Conservation (phyloP, 2,888 invertebrate genomes). For the Sinotaia quadrata region DNA sequence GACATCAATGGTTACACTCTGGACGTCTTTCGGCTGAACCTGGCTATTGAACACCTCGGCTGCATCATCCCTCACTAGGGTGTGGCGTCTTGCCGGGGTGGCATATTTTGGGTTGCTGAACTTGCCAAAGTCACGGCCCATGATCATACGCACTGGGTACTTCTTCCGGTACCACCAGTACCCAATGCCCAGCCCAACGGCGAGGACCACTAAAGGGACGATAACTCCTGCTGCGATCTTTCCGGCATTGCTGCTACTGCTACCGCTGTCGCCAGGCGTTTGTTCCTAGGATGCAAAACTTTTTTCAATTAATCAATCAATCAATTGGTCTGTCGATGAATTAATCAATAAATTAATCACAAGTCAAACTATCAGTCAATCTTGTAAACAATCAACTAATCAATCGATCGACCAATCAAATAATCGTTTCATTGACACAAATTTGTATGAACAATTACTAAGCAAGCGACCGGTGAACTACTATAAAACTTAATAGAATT, state of each 20-base stretch:
- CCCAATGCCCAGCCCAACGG: conserved; percentile 31
- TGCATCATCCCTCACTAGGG: conserved; percentile 43
- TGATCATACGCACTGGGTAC: conserved; percentile 61
- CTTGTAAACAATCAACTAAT: too few relatives aligned
- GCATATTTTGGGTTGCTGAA: conserved; percentile 57
- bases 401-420: too few relatives aligned
- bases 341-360: too few relatives aligned
- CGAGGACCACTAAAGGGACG: conserved; percentile 46
- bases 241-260: not conserved
- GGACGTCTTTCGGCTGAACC: conserved; percentile 7
- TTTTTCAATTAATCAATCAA: too few relatives aligned
- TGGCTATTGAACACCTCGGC: conserved; percentile 31
- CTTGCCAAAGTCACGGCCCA: conserved; percentile 56
- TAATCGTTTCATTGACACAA: too few relatives aligned
- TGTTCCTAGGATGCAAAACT: too few relatives aligned
- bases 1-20: conserved; percentile 9
- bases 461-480: too few relatives aligned
- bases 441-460: too few relatives aligned
- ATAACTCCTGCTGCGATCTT: conserved; percentile 51
- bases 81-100: conserved; percentile 22
- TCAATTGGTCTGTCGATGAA: too few relatives aligned
- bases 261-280: not conserved
- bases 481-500: too few relatives aligned
- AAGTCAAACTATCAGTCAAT: too few relatives aligned
- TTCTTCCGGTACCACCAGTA: conserved; percentile 61